These are phyloP conservation scores for Plagiodera versicolora DNA, from an alignment of 2,888 invertebrate genomes.

Conservation along the genomic window DNA sequence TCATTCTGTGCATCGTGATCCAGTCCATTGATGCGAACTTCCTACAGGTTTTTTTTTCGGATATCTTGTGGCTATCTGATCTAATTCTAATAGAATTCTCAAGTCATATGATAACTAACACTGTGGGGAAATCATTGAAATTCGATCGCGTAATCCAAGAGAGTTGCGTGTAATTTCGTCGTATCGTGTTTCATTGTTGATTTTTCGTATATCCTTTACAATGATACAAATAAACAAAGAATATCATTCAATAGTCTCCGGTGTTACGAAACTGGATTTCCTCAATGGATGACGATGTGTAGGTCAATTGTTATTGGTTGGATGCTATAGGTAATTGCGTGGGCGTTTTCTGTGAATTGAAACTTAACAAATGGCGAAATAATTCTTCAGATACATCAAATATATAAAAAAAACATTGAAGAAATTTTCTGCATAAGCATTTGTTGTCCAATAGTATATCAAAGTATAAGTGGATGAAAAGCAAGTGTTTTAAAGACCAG, in stretches of 20 bases:
- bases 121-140: constrained; percentile 21
- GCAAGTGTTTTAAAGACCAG: too few species aligned
- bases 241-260: background rate
- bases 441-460: too few species aligned
- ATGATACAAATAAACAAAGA: background rate
- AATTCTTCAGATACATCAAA: too few species aligned
- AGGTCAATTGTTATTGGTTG: background rate
- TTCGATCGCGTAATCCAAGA: constrained; percentile 26
- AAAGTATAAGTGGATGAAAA: too few species aligned
- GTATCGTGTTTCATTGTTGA: constrained; percentile 22
- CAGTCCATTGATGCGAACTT: constrained; percentile 2
- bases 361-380: too few species aligned
- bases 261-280: background rate
- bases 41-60: constrained; percentile 3
- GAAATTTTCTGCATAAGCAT: too few species aligned
- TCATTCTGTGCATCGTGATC: background rate
- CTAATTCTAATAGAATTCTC: constrained; percentile 5
- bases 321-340: too few species aligned
- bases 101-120: constrained; percentile 9
- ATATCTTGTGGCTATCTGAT: background rate
- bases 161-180: constrained; percentile 12
- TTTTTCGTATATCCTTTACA: constrained; percentile 16
- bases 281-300: background rate
- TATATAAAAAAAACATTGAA: too few species aligned
- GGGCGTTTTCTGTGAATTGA: too few species aligned